Evolutionary conservation across 2,113 vertebrate species (phyloP).

Genomic region (Pollachius pollachius): DNA sequence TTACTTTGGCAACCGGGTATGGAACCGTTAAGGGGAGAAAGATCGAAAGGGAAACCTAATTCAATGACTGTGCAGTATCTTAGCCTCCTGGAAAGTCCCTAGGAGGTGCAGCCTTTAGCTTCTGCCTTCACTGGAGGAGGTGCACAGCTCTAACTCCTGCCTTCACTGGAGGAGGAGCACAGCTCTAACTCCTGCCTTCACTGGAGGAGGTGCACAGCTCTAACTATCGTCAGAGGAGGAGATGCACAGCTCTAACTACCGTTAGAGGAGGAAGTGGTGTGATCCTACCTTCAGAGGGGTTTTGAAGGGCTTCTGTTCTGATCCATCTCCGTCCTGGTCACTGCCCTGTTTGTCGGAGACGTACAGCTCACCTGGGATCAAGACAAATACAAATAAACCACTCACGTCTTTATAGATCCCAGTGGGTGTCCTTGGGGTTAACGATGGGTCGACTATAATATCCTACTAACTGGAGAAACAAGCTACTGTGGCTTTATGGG

Average conservation of each 20-base stretch:
- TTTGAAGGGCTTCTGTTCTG: constrained; percentile 90
- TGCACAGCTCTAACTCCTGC: neutral
- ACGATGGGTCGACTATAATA: too few species aligned
- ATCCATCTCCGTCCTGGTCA: constrained; percentile 84
- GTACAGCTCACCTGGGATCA: constrained; percentile 81
- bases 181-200: too few species aligned
- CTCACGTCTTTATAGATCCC: neutral
- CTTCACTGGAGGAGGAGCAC: neutral
- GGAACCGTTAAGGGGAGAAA: too few species aligned
- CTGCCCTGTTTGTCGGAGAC: constrained; percentile 88
- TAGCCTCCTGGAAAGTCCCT: too few species aligned
- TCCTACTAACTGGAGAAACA: too few species aligned
- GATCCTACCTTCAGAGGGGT: constrained; percentile 80
- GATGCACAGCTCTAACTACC: constrained; percentile 57
- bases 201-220: too few species aligned
- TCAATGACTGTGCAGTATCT: too few species aligned
- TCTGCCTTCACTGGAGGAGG: neutral
- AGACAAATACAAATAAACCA: neutral
- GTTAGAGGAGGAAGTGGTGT: constrained; percentile 65
- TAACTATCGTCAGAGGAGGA: neutral
- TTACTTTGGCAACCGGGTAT: too few species aligned
- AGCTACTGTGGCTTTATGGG: neutral
- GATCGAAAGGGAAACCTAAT: too few species aligned
- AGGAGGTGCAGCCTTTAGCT: too few species aligned
- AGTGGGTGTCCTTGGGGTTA: too few species aligned